A percentile compares a stretch with the other conserved stretches of the same genome.
Conservation (phyloP, 2,113 vertebrate genomes). For the Urocolius indicus region DNA sequence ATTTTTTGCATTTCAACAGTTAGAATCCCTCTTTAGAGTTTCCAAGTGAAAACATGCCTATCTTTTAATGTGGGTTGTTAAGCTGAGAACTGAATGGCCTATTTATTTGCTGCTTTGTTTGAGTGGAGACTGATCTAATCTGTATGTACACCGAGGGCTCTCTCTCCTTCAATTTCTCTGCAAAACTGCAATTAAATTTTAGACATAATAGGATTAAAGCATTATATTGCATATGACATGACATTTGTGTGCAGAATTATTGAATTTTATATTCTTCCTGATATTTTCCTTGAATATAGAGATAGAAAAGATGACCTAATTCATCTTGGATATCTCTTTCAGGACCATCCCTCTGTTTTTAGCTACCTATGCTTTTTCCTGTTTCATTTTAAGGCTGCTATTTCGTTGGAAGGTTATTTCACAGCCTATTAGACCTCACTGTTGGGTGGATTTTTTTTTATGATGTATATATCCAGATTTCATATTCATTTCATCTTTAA, state of each 20-base stretch:
- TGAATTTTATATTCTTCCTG: slow-evolving; percentile 31
- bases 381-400: neutral
- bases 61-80: slow-evolving; percentile 52
- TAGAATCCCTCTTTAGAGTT: slow-evolving; percentile 5
- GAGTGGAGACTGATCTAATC: slow-evolving; percentile 54
- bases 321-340: slow-evolving; percentile 10
- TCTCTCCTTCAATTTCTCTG: slow-evolving; percentile 30
- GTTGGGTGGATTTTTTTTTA: neutral
- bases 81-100: slow-evolving; percentile 48
- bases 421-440: neutral
- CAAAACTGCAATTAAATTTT: slow-evolving; percentile 58
- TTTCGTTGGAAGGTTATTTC: slow-evolving; percentile 36
- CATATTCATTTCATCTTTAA: neutral
- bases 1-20: slow-evolving; percentile 46
- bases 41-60: slow-evolving; percentile 42
- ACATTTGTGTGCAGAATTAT: slow-evolving; percentile 40
- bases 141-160: slow-evolving; percentile 46
- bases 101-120: slow-evolving; percentile 62
- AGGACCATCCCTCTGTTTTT: neutral
- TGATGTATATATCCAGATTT: neutral
- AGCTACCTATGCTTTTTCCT: neutral
- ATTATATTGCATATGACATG: slow-evolving; percentile 20
- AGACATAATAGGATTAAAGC: slow-evolving; percentile 42
- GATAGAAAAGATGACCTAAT: slow-evolving; percentile 20
- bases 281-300: slow-evolving; percentile 47